phyloP scores from a whole-genome alignment of 2,113 vertebrate species.

The Eolophus roseicapilla region DNA sequence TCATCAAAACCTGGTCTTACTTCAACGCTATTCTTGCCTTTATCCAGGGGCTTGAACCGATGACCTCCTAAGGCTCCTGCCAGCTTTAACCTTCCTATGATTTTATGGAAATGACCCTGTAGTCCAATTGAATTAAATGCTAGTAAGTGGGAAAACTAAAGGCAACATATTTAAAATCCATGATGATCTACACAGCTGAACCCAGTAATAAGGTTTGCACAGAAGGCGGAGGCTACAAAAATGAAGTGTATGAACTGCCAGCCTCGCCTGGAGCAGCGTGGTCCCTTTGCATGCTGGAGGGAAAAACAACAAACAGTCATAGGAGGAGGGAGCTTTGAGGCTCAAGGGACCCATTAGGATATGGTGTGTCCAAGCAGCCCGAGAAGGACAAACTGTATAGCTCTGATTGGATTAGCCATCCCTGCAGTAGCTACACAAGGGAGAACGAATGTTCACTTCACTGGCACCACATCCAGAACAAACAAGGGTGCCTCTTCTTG shows the following conservation, averaged over 20 bases:
- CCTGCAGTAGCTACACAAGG: background rate
- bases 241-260: background rate
- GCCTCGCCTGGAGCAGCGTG: background rate
- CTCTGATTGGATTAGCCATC: background rate
- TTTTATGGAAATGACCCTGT: background rate
- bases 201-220: background rate
- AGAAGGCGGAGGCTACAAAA: background rate
- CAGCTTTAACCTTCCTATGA: background rate
- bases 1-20: background rate
- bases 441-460: background rate
- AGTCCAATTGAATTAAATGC: background rate
- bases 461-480: conserved; percentile 3
- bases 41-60: background rate
- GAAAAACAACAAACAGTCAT: background rate
- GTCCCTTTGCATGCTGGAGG: background rate
- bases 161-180: background rate
- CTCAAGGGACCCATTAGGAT: background rate
- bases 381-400: background rate
- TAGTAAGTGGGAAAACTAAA: background rate
- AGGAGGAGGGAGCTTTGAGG: background rate
- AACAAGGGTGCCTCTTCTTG: background rate
- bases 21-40: background rate
- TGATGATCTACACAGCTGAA: background rate
- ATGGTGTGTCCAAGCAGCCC: background rate
- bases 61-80: background rate